Conservation (phyloP, 2,888 invertebrate genomes). For the Rutpela maculata region DNA sequence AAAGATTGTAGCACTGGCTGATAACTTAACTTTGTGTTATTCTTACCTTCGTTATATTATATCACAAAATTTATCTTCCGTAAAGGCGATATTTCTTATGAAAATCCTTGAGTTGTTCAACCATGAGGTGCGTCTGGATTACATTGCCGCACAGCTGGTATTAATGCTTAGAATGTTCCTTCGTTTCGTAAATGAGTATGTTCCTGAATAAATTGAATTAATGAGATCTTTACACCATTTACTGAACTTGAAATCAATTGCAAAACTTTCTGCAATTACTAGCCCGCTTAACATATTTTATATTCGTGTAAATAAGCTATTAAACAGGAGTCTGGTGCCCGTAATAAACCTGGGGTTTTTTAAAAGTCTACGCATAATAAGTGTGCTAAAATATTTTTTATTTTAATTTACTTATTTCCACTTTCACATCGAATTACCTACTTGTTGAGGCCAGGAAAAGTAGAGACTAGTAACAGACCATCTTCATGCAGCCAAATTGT, state of each 20-base stretch:
- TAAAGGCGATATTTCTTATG: background rate
- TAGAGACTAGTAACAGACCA: too few species aligned
- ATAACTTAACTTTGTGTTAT: background rate
- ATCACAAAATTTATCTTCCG: conserved; percentile 19
- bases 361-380: too few species aligned
- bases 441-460: too few species aligned
- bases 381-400: too few species aligned
- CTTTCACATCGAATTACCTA: too few species aligned
- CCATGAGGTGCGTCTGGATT: conserved; percentile 12
- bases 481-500: too few species aligned
- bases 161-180: background rate
- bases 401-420: too few species aligned
- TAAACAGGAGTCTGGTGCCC: too few species aligned
- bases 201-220: background rate
- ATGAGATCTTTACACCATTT: background rate
- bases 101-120: background rate
- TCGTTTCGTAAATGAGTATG: background rate
- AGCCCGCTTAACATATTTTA: too few species aligned
- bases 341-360: too few species aligned
- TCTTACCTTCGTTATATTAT: background rate
- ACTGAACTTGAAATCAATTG: background rate
- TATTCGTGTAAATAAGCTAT: too few species aligned
- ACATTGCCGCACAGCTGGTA: background rate
- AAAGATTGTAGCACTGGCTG: background rate
- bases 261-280: background rate